Base-by-base conservation (phyloP, 2,888 invertebrate species). In the Zonitis immaculata region DNA sequence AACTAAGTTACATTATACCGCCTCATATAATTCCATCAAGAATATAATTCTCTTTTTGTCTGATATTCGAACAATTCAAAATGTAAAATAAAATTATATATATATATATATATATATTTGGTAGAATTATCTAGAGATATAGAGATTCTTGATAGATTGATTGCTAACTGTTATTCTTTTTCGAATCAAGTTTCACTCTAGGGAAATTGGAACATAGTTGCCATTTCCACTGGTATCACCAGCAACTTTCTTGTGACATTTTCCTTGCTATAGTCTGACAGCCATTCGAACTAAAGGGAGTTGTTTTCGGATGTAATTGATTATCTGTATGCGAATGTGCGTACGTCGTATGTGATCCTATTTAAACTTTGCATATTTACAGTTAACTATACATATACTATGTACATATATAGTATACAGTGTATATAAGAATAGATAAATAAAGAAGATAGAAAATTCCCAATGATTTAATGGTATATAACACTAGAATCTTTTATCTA, bases 231-330 rank as follows among this genome's bases (percentile, higher is more conserved):
- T 49, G 49, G 52, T 52, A 4, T 6, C 6, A 1, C 49, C 45
- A n/a, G n/a, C 32, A 54, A 49, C 50, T 54, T 54, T 44, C 28
- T 44, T 51, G 47, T 54, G 54, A 50, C 54, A 54, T 27, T 50
- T 54, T 51, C 39, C 44, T n/a, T n/a, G n/a, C n/a, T n/a, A n/a
- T 25, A 44, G 35, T 42, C 39, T 47, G 54, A 50, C 51, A 51
- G 47, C 25, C 25, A 25, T 30, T 49, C 44, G 32, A 42, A 42
- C 47, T 44, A 44, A 14, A 35, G 50, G 50, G 50, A 54, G 44
- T 54, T 51, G 54, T 54, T 53, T 43, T 47, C n/a, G 16, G 32
- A 6, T 16, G 16, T 14, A 7, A 6, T 3, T 5, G 35, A 9
- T 9, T 35, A 9, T 14, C 1, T 8, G 7, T 16, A 7, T 7